Percentiles rank a stretch among this genome's conserved stretches.
These are phyloP conservation scores for Channa maculata DNA, from an alignment of 2,113 vertebrate species.

Conservation along the genomic window DNA sequence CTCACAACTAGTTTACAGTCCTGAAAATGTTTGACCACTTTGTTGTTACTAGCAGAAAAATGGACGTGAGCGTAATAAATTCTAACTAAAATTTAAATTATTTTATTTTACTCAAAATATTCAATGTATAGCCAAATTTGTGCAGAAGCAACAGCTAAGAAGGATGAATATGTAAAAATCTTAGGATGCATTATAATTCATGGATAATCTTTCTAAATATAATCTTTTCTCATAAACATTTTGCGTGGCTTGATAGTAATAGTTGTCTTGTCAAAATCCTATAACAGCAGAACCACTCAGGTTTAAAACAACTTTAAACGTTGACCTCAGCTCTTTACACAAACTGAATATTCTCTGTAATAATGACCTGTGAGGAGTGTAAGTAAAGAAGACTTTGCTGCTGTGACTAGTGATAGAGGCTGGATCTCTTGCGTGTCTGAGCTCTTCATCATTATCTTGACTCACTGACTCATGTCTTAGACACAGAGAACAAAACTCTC, in stretches of 20 bases:
- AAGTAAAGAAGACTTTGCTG: slow-evolving; percentile 22
- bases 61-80: too few species aligned
- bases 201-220: too few species aligned
- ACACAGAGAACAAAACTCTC: slow-evolving; percentile 75
- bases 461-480: slow-evolving; percentile 87
- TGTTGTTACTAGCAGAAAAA: too few species aligned
- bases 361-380: slow-evolving; percentile 31
- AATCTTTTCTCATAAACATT: not conserved
- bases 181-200: too few species aligned
- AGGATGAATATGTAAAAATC: too few species aligned
- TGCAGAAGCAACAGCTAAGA: too few species aligned
- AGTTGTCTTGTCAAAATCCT: not conserved
- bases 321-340: slow-evolving; percentile 39
- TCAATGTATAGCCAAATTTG: too few species aligned
- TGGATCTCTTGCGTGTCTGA: slow-evolving; percentile 58
- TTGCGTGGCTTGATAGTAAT: not conserved
- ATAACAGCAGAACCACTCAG: slow-evolving; percentile 1
- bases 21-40: too few species aligned
- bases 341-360: slow-evolving; percentile 18
- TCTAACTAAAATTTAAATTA: too few species aligned
- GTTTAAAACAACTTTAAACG: slow-evolving; percentile 15
- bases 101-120: too few species aligned
- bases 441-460: slow-evolving; percentile 74
- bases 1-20: too few species aligned
- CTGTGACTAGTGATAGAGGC: slow-evolving; percentile 45